These are phyloP conservation scores for Ginglymostoma cirratum DNA, from an alignment of 2,113 vertebrate genomes.

Conservation along the genomic window DNA sequence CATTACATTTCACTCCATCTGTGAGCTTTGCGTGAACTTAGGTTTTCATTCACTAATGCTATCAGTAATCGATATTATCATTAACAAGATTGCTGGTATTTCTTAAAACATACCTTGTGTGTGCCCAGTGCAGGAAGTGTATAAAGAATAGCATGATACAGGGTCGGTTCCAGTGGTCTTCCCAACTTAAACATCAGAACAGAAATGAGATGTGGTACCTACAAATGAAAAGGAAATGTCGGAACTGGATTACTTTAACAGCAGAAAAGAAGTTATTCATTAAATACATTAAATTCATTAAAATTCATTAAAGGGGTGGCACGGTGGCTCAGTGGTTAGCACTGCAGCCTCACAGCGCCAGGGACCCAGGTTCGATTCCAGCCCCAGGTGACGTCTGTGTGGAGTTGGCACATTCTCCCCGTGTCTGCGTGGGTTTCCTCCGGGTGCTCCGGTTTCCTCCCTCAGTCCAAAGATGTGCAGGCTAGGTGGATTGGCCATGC, in stretches of 20 bases:
- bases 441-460: no score
- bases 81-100: neutral
- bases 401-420: no score
- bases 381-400: no score
- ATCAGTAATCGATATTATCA: neutral
- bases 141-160: conserved; percentile 70
- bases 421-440: no score
- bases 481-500: no score
- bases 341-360: no score
- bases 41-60: neutral
- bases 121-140: conserved; percentile 77
- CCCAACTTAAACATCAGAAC: conserved; percentile 80
- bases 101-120: conserved; percentile 69
- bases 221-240: conserved; percentile 45
- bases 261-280: conserved; percentile 15
- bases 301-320: no score
- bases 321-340: no score
- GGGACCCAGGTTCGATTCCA: no score
- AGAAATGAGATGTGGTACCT: conserved; percentile 81
- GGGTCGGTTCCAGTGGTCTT: conserved; percentile 61
- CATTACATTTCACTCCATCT: neutral
- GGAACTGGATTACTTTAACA: conserved; percentile 21
- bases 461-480: no score
- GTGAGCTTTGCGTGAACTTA: neutral
- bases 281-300: no score